phyloP scores from a whole-genome alignment of 2,888 invertebrate species.

The Trachelus tabidus region DNA sequence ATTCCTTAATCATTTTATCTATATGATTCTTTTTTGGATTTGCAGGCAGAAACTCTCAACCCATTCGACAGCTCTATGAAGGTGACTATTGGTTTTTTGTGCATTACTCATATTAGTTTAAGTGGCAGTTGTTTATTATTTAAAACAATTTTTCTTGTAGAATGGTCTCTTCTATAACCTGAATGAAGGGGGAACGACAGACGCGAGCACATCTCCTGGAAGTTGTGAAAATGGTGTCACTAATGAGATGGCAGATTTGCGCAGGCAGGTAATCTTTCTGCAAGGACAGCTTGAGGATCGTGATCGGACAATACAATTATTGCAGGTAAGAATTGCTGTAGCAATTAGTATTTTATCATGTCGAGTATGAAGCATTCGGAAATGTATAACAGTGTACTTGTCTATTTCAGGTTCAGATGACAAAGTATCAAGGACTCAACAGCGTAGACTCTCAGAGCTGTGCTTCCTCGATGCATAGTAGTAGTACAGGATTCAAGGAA shows the following conservation, averaged over 20 bases:
- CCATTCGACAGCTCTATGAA: conserved; percentile 76
- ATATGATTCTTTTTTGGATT: conserved; percentile 36
- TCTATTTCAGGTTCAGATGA: conserved; percentile 50
- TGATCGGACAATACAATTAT: conserved; percentile 82
- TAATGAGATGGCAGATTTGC: conserved; percentile 80
- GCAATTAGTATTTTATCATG: neutral
- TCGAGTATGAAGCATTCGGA: neutral
- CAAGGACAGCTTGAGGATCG: conserved; percentile 91
- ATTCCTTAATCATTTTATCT: conserved; percentile 7
- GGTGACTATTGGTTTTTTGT: conserved; percentile 44
- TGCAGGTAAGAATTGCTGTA: conserved; percentile 69
- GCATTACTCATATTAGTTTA: neutral
- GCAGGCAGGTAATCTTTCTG: conserved; percentile 84
- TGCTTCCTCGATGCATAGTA: conserved; percentile 60
- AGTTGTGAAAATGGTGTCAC: conserved; percentile 53
- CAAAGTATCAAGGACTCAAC: conserved; percentile 55
- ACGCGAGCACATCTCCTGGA: conserved; percentile 66
- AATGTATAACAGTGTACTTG: neutral
- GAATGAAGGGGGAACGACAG: conserved; percentile 68
- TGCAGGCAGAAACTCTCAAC: conserved; percentile 88
- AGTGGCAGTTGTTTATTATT: neutral
- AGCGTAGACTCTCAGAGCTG: conserved; percentile 45
- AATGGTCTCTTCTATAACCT: conserved; percentile 76
- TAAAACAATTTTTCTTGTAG: conserved; percentile 53
- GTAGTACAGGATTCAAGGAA: conserved; percentile 67